Conservation (phyloP, 1,140 invertebrate genomes). For the Matsumurasca onukii region DNA sequence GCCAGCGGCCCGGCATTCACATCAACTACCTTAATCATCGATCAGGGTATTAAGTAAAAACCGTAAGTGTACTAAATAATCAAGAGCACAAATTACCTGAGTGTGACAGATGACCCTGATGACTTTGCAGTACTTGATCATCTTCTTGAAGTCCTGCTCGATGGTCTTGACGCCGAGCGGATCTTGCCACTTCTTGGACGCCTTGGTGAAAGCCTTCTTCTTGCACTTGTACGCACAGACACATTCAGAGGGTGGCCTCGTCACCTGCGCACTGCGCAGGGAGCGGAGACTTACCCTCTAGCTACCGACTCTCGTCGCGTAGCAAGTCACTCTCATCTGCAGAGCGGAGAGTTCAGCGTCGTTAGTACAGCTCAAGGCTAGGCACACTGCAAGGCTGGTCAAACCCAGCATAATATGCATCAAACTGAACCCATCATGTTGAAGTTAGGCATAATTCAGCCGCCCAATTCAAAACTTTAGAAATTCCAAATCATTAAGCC, state of each 20-base stretch:
- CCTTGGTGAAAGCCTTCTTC: slow-evolving; percentile 99
- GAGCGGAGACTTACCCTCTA: slow-evolving; percentile 47
- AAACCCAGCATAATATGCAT: no score
- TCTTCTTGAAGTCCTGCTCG: slow-evolving; percentile 94
- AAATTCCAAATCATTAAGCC: no score
- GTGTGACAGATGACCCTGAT: slow-evolving; percentile 97
- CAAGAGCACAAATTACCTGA: no score
- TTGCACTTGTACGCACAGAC: slow-evolving; percentile 95
- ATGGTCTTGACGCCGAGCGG: slow-evolving; percentile 95
- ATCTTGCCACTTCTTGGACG: slow-evolving; percentile 98
- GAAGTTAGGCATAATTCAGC: no score
- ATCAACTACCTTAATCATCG: background rate
- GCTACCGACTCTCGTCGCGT: slow-evolving; percentile 37
- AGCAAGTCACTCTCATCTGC: no score
- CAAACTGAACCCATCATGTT: no score
- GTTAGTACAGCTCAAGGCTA: background rate
- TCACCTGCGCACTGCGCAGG: no score
- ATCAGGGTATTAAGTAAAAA: background rate
- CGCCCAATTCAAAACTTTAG: no score
- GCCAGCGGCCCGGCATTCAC: background rate
- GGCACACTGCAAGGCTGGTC: background rate
- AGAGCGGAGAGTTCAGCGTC: slow-evolving; percentile 56
- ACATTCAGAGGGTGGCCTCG: slow-evolving; percentile 46
- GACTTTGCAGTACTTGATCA: slow-evolving; percentile 97
- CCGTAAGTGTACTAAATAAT: background rate